Percentiles rank a stretch among this genome's conserved stretches.
phyloP scores from a whole-genome alignment of 37 sponge, comb jelly and placozoan genomes.

The Spongilla lacustris region DNA sequence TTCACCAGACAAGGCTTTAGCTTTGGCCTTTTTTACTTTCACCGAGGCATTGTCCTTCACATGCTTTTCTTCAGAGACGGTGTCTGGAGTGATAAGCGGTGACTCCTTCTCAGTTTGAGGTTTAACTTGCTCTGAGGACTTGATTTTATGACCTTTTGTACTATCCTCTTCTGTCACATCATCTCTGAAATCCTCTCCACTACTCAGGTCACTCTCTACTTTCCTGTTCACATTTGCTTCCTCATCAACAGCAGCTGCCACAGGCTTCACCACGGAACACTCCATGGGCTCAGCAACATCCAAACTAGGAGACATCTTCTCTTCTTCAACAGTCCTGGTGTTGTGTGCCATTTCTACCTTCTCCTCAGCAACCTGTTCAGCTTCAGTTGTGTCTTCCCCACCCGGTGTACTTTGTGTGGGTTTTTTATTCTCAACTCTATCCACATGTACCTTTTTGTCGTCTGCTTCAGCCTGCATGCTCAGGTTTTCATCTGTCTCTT shows the following conservation, averaged over 20 bases:
- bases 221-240: slow-evolving; percentile 5
- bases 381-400: not conserved
- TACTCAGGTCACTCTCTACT: slow-evolving; percentile 55
- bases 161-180: not conserved
- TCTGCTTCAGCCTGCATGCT: not conserved
- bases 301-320: too few species aligned
- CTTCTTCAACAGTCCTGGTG: not conserved
- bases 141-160: not conserved
- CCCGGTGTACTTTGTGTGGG: not conserved
- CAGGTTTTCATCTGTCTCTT: not conserved
- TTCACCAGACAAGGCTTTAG: not conserved
- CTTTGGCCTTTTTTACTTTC: not conserved
- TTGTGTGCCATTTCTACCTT: not conserved
- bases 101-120: not conserved
- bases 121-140: not conserved
- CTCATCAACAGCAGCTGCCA: not conserved
- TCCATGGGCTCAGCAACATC: too few species aligned
- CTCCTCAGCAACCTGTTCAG: not conserved
- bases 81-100: not conserved
- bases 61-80: not conserved
- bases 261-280: too few species aligned
- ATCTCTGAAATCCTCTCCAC: slow-evolving; percentile 50
- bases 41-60: not conserved
- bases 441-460: not conserved
- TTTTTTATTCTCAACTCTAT: not conserved